phyloP scores from a whole-genome alignment of 2,113 vertebrate genomes.

The Pyxicephalus adspersus region DNA sequence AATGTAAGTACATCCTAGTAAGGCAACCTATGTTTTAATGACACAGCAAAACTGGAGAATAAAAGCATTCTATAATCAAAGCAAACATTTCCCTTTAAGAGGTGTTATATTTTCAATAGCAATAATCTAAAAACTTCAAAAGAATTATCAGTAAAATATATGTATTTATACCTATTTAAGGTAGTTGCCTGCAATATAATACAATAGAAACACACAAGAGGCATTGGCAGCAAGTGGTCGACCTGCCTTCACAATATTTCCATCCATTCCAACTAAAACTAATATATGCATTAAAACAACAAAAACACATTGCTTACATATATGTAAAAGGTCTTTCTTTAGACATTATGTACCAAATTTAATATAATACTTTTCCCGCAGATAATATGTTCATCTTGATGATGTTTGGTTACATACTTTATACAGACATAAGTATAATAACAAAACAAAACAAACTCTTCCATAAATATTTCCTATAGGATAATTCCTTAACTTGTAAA shows the following conservation, averaged over 20 bases:
- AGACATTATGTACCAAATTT: constrained; percentile 55
- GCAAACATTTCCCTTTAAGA: constrained; percentile 29
- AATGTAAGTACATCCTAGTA: background rate
- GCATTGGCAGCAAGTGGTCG: background rate
- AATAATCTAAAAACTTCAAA: constrained; percentile 23
- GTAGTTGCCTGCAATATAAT: background rate
- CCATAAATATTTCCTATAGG: constrained; percentile 57
- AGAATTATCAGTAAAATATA: constrained; percentile 6
- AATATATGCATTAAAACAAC: constrained; percentile 35
- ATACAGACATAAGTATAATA: constrained; percentile 46
- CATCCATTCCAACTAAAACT: constrained; percentile 18
- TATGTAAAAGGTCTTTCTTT: constrained; percentile 46
- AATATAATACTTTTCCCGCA: constrained; percentile 51
- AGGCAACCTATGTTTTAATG: background rate
- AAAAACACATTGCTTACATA: constrained; percentile 49
- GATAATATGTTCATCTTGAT: constrained; percentile 56
- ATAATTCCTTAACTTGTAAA: constrained; percentile 49
- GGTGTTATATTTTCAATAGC: constrained; percentile 12
- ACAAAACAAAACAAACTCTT: constrained; percentile 49
- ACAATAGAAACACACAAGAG: constrained; percentile 26
- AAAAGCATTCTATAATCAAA: constrained; percentile 9
- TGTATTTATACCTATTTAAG: background rate
- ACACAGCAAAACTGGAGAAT: background rate
- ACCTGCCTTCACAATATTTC: constrained; percentile 21
- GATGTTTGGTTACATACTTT: constrained; percentile 54